A percentile compares a stretch with the other conserved stretches of the same genome.
Conservation (phyloP, 64 coral and sea anemone species). For the Exaiptasia diaphana region DNA sequence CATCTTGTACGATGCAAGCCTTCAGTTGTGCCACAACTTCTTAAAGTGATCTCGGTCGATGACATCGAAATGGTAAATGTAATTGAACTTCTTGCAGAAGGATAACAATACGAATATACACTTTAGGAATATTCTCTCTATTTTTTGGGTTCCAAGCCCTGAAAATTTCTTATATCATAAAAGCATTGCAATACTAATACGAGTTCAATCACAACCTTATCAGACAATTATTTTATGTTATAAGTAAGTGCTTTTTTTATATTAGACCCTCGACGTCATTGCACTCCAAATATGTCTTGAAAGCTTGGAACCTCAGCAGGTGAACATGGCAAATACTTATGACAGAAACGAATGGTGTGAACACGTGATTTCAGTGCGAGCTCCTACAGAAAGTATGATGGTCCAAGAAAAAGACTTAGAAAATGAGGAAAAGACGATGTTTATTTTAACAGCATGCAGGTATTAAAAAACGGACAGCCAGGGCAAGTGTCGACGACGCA, state of each 20-base stretch:
- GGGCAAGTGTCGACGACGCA: too few relatives aligned
- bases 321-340: conserved; percentile 11
- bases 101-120: too few relatives aligned
- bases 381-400: conserved; percentile 10
- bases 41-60: not conserved
- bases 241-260: not conserved
- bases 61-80: conserved; percentile 38
- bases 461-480: too few relatives aligned
- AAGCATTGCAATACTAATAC: too few relatives aligned
- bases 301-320: conserved; percentile 1
- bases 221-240: too few relatives aligned
- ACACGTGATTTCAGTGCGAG: conserved; percentile 28
- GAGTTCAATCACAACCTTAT: too few relatives aligned
- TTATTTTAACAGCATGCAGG: too few relatives aligned
- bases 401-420: not conserved
- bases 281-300: conserved; percentile 25
- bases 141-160: too few relatives aligned
- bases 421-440: not conserved
- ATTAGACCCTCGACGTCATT: conserved; percentile 23
- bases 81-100: not conserved
- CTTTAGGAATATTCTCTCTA: too few relatives aligned
- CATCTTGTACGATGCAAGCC: conserved; percentile 3
- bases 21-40: conserved; percentile 2
- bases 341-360: conserved; percentile 24
- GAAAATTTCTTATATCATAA: too few relatives aligned